phyloP scores from a whole-genome alignment of 35 echinoderm and acorn worm species.

The Apostichopus parvimensis region DNA sequence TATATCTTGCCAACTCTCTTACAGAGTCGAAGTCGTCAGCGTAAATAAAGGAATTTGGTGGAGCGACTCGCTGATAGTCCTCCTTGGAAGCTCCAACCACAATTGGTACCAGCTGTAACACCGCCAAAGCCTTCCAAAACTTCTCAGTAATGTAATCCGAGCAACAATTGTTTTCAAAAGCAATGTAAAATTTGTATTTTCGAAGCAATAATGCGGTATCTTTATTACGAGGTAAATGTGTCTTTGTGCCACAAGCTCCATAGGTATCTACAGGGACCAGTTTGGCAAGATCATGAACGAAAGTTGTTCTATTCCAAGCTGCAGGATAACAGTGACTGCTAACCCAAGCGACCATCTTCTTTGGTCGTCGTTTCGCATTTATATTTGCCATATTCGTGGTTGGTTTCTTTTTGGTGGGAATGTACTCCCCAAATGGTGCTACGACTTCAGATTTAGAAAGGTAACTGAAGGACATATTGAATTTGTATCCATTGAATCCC shows the following conservation, averaged over 20 bases:
- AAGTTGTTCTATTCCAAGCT: neutral
- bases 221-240: no score
- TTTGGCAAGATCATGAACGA: conserved; percentile 6
- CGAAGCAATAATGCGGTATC: neutral
- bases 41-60: neutral
- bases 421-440: no score
- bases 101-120: neutral
- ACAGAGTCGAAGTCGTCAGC: neutral
- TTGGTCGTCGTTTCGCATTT: no score
- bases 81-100: neutral
- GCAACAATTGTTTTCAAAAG: conserved; percentile 14
- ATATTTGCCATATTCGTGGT: no score
- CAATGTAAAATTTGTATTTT: conserved; percentile 18
- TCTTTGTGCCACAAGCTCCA: no score
- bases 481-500: no score
- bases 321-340: no score
- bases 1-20: neutral
- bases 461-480: neutral
- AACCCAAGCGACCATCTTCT: no score
- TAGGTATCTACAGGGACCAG: neutral
- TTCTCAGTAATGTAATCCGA: neutral
- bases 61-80: no score
- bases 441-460: no score
- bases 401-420: no score
- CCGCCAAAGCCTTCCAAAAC: conserved; percentile 1